Conservation (phyloP, 2,888 invertebrate genomes). For the Caenorhabditis angaria region DNA sequence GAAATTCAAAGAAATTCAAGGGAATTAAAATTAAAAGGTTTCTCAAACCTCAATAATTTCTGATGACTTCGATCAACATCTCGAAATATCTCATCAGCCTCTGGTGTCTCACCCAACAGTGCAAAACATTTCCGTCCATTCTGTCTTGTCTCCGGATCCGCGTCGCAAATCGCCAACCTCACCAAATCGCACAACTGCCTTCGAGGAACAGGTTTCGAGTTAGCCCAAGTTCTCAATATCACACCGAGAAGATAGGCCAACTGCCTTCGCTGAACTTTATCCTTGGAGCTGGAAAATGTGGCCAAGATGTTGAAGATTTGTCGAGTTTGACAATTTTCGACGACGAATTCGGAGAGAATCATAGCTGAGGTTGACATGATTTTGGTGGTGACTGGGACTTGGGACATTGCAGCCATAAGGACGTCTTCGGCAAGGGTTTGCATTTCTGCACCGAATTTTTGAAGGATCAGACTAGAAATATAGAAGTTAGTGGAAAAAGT, state of each 20-base stretch:
- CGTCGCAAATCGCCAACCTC: conserved; percentile 32
- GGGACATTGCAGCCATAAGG: conserved; percentile 25
- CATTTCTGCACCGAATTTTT: conserved; percentile 32
- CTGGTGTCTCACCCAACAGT: conserved; percentile 26
- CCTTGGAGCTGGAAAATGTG: conserved; percentile 33
- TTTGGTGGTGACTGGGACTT: conserved; percentile 39
- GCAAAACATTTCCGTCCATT: conserved; percentile 29
- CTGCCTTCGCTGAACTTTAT: conserved; percentile 32
- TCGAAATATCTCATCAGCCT: conserved; percentile 27
- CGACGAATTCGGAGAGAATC: conserved; percentile 32
- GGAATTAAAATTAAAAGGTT: no score
- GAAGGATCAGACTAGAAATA: conserved; percentile 11
- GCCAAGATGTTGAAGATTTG: conserved; percentile 36
- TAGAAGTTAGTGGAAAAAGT: background rate
- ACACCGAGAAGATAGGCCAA: conserved; percentile 22
- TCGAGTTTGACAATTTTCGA: conserved; percentile 34
- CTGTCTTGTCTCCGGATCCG: conserved; percentile 28
- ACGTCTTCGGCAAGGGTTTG: conserved; percentile 37
- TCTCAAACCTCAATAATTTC: no score
- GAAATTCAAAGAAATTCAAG: no score
- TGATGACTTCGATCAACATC: background rate
- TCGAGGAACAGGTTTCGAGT: no score
- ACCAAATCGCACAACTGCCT: conserved; percentile 38
- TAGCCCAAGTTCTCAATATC: conserved; percentile 22
- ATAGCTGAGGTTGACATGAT: conserved; percentile 39